Evolutionary conservation across 2,888 invertebrate species (phyloP), one percentile per base, ranked within the genome.

Genomic region (Venustoraphidia nigricollis): DNA sequence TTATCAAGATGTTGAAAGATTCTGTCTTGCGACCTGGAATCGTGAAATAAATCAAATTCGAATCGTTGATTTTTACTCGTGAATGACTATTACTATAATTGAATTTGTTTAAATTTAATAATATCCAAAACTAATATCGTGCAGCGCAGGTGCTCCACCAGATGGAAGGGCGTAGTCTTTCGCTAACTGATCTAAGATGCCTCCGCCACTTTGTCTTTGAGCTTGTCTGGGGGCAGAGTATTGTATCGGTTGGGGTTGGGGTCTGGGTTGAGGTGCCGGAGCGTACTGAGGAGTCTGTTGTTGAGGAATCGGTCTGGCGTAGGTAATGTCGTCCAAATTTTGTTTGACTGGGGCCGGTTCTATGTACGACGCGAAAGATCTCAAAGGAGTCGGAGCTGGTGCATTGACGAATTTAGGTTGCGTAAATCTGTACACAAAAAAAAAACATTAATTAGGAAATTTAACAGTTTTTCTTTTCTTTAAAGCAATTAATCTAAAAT

Each of bases 51-150:
- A 27, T 27, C 3, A 27, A 27, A 27, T 27, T 27, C 27, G 27
- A 27, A 27, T 27, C 27, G 6, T 27, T 27, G 27, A 27, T 27
- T 27, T 27, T 27, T 27, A 27, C 17, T 17, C 17, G 17, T 4
- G 17, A 17, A 27, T 27, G 27, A 27, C 6, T 27, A 27, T 27
- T 27, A 6, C 27, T 27, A 27, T 27, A 27, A 27, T 27, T 27
- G 27, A 27, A 57, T 68, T 67, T 70, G 68, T 27, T 27, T 67
- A 67, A 65, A 59, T 49, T 68, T 78, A 84, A 65, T 81, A 86
- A 63, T 83, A 82, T 59, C 88, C 86, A 62, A 89, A 89, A 51
- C 84, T 80, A 64, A 89, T 87, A 60, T 89, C 88, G 60, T 88
- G 87, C 37, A 85, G 69, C 0, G 87, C 77, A 37, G 76, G 71